Evolutionary conservation across 1,140 invertebrate genomes (phyloP).

Genomic region (Maconellicoccus hirsutus): DNA sequence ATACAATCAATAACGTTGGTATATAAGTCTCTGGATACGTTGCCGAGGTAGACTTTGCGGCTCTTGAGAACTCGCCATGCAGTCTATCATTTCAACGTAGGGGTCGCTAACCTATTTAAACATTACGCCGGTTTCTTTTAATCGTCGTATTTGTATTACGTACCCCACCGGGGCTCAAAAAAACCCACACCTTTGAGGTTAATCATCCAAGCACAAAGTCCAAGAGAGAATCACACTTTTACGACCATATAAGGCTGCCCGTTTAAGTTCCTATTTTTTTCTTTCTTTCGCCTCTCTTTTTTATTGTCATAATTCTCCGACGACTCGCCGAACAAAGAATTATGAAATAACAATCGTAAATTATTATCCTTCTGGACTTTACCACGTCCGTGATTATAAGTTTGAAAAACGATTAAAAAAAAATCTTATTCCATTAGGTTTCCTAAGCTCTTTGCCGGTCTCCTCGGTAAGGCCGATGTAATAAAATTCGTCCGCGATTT

Average conservation of each 20-base stretch:
- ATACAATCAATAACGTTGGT: conserved; percentile 16
- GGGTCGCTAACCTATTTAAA: conserved; percentile 20
- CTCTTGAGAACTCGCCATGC: conserved; percentile 20
- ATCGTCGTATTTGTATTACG: background rate
- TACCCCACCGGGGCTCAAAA: too few species aligned
- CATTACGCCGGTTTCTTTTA: background rate
- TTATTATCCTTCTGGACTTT: conserved; percentile 15
- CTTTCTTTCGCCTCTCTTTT: too few species aligned
- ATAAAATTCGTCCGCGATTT: background rate
- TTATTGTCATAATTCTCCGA: too few species aligned
- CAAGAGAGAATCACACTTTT: too few species aligned
- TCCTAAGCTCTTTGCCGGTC: background rate
- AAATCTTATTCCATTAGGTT: conserved; percentile 4
- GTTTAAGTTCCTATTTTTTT: too few species aligned
- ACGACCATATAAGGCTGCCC: too few species aligned
- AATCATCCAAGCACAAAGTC: too few species aligned
- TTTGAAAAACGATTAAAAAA: conserved; percentile 1
- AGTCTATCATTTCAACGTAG: conserved; percentile 11
- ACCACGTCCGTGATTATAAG: conserved; percentile 10
- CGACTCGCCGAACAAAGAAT: background rate
- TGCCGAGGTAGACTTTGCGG: background rate
- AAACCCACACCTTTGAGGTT: too few species aligned
- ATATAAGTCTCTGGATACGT: background rate
- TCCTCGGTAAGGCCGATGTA: background rate
- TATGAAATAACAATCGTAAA: conserved; percentile 14